These are phyloP conservation scores for Heliothis peltigera DNA, from an alignment of 2,888 invertebrate species.

Conservation along the genomic window DNA sequence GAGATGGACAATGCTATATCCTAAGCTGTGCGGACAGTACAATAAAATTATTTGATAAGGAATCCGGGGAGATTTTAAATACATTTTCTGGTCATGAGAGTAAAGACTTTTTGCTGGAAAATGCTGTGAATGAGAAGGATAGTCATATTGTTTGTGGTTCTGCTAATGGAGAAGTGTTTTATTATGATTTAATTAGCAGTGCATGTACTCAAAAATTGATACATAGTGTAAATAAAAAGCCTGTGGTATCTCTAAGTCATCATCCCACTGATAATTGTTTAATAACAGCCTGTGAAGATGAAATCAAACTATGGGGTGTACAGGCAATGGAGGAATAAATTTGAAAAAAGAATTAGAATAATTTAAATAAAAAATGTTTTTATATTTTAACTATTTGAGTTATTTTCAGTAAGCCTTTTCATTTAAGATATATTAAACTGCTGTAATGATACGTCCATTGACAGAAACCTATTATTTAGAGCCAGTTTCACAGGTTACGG, in stretches of 20 bases:
- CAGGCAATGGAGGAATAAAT: conserved; percentile 69
- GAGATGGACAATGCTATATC: conserved; percentile 97
- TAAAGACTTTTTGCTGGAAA: conserved; percentile 96
- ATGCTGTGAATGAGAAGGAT: conserved; percentile 95
- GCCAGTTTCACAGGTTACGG: too few relatives aligned
- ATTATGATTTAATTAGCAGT: conserved; percentile 97
- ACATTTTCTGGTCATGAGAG: conserved; percentile 96
- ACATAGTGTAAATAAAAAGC: conserved; percentile 88
- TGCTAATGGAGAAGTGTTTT: conserved; percentile 95
- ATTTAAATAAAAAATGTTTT: too few relatives aligned
- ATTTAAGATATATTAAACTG: too few relatives aligned
- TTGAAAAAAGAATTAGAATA: not conserved
- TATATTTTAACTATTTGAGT: too few relatives aligned
- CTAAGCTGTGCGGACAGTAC: conserved; percentile 95
- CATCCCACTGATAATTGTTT: conserved; percentile 94
- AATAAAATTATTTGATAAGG: conserved; percentile 96
- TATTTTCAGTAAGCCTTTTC: too few relatives aligned
- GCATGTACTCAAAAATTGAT: conserved; percentile 80
- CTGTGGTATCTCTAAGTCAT: conserved; percentile 94
- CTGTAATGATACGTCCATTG: too few relatives aligned
- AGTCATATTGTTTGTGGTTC: conserved; percentile 97
- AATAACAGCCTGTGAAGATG: conserved; percentile 93
- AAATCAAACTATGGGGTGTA: conserved; percentile 92
- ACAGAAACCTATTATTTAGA: too few relatives aligned
- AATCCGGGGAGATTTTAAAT: conserved; percentile 83